Evolutionary conservation across 2,888 invertebrate genomes (phyloP), one percentile per base, ranked within the genome.

Genomic region (Arrhopalites spinosus): DNA sequence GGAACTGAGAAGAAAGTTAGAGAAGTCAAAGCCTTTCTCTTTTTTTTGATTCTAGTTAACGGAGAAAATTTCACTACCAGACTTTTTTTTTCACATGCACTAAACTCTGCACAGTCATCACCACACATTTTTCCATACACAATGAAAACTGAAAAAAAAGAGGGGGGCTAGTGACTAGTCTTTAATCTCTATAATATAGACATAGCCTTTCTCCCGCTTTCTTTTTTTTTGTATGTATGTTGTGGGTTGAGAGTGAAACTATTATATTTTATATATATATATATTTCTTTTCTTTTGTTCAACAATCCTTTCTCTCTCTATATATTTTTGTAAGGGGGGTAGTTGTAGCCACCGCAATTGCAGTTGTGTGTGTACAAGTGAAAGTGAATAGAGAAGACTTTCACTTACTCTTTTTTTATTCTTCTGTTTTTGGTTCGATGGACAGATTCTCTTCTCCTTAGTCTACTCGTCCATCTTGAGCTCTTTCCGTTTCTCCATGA

Each of bases 371-470:
- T 36, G 36, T 36, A n/a, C n/a, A n/a, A n/a, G 36, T 36, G 3
- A 11, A 7, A 36, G 36, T 36, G 36, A 36, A n/a, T n/a, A n/a
- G n/a, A n/a, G n/a, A n/a, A n/a, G 53, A n/a, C 53, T 2, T n/a
- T 53, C 69, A 69, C 69, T 69, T 47, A 27, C 29, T 20, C 45
- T 50, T 50, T 47, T 50, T 43, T 25, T 23, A 25, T 50, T 50
- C 50, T 20, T 68, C 56, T 29, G 17, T 20, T 70, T 53, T 53
- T 70, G 70, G 50, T 70, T 70, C 30, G 23, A 70, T 70, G 70
- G 70, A 70, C 56, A 56, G 53, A 70, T 70, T 70, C 70, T 53
- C 53, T 56, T 56, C 15, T 17, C 25, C 3, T 70, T 70, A 23
- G 70, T 30, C 56, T 30, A 20, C 53, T 29, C 56, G 56, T 56